Evolutionary conservation across 2,888 invertebrate genomes (phyloP).

Genomic region (Periphyllus acericola): DNA sequence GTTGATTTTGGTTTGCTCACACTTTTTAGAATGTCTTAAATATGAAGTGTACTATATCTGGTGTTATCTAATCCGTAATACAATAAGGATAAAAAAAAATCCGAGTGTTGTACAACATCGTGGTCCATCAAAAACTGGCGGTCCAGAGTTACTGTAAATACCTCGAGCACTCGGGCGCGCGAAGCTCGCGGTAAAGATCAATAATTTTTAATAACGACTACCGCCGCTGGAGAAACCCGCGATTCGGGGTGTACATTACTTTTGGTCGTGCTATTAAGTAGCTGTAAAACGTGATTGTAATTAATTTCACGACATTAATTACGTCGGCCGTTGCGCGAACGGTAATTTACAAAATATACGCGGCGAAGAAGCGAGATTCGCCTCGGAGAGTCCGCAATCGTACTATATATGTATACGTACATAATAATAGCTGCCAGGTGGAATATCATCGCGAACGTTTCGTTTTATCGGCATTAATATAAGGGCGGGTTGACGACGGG

Average conservation of each 20-base stretch:
- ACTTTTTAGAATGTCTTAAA: no score
- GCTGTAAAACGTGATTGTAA: conserved; percentile 53
- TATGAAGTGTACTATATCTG: no score
- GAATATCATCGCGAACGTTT: not conserved
- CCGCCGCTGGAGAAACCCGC: not conserved
- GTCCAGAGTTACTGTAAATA: no score
- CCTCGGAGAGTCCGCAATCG: not conserved
- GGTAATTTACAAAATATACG: not conserved
- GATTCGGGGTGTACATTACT: conserved; percentile 22
- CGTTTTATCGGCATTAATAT: no score
- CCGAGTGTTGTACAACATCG: no score
- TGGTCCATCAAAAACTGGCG: no score
- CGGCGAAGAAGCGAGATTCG: not conserved
- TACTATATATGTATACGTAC: no score
- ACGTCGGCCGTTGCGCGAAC: not conserved
- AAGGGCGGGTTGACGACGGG: not conserved
- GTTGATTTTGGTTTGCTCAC: no score
- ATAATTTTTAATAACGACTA: conserved; percentile 40
- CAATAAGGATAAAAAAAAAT: no score
- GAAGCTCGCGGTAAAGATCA: not conserved
- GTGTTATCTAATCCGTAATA: no score
- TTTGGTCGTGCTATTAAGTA: not conserved
- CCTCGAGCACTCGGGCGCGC: not conserved
- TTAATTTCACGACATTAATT: conserved; percentile 31
- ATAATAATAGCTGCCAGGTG: not conserved